Evolutionary conservation across 35 echinoderm and acorn worm species (phyloP).

Genomic region (Stichopus chloronotus): DNA sequence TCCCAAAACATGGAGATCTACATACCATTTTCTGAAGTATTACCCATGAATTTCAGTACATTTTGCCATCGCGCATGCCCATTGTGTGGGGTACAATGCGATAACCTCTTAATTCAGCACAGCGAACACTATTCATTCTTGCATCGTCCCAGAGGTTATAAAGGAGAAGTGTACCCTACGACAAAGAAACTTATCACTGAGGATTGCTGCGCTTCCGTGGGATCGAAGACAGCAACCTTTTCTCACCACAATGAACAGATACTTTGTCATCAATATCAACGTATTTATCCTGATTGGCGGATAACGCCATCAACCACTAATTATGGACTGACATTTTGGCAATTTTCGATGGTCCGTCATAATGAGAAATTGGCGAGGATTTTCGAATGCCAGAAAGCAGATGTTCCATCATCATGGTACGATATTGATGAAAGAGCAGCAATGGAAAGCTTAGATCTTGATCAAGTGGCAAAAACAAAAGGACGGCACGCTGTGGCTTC

Average conservation of each 20-base stretch:
- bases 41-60: not conserved
- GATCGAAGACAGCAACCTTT: not conserved
- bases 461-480: not conserved
- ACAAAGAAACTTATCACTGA: slow-evolving; percentile 26
- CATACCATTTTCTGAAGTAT: not conserved
- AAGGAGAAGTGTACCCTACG: slow-evolving; percentile 1
- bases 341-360: not conserved
- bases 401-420: slow-evolving; percentile 21
- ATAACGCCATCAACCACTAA: not conserved
- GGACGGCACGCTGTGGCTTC: not conserved
- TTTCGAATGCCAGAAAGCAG: not conserved
- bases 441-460: not conserved
- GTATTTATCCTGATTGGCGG: not conserved
- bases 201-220: slow-evolving; percentile 6
- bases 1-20: not conserved
- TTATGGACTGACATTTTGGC: slow-evolving; percentile 10
- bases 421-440: not conserved
- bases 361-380: not conserved
- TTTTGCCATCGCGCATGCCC: not conserved
- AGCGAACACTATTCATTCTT: not conserved
- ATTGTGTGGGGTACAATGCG: not conserved
- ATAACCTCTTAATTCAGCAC: not conserved
- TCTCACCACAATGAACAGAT: not conserved
- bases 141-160: slow-evolving; percentile 49
- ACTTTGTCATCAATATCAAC: not conserved